Conservation (phyloP, 2,113 vertebrate species). For the Malurus melanocephalus region DNA sequence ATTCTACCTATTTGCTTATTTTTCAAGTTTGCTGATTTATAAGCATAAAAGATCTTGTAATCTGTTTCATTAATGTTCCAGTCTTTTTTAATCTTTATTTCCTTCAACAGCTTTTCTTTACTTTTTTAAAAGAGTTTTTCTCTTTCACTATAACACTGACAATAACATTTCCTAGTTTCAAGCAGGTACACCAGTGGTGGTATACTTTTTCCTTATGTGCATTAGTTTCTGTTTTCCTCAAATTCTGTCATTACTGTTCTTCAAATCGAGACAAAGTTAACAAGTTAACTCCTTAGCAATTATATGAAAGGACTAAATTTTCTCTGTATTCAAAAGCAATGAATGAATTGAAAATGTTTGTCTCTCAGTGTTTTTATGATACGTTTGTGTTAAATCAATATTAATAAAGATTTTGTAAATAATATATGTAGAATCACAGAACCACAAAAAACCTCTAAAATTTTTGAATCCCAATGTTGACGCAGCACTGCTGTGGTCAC, state of each 20-base stretch:
- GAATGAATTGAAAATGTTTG: not conserved
- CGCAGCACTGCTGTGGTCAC: not conserved
- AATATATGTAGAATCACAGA: not conserved
- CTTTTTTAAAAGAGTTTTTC: not conserved
- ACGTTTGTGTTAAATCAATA: not conserved
- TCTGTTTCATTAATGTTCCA: not conserved
- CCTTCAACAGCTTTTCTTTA: accelerated
- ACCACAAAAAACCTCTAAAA: not conserved
- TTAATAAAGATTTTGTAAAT: not conserved
- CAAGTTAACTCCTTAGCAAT: not conserved
- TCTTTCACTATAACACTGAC: not conserved
- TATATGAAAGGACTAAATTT: not conserved
- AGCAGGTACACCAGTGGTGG: not conserved
- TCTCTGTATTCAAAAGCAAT: not conserved
- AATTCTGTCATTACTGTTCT: not conserved
- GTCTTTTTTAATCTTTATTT: not conserved
- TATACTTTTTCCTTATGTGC: not conserved
- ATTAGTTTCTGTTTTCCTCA: not conserved
- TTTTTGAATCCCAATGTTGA: not conserved
- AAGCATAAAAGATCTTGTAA: not conserved
- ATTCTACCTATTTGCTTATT: not conserved
- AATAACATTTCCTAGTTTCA: not conserved
- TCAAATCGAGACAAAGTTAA: not conserved
- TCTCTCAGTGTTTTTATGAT: not conserved
- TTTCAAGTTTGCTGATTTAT: not conserved